These are phyloP conservation scores for Caerostris extrusa DNA, from an alignment of 1,140 invertebrate genomes.

Conservation along the genomic window DNA sequence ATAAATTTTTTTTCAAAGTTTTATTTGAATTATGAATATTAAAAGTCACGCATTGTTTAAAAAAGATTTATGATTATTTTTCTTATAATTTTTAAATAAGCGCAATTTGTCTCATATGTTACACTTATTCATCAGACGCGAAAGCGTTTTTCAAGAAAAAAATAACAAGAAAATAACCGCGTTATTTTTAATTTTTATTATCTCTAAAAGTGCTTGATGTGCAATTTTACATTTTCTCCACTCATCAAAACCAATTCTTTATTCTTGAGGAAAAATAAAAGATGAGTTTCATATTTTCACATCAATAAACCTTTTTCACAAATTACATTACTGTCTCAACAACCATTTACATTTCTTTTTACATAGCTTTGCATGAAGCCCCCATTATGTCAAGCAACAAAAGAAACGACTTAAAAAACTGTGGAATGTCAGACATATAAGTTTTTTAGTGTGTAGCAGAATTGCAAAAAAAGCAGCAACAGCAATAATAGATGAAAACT, in stretches of 20 bases:
- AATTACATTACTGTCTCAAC: conserved; percentile 3
- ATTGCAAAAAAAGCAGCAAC: not conserved
- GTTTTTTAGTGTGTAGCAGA: not conserved
- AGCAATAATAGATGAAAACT: not conserved
- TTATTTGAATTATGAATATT: too few relatives aligned
- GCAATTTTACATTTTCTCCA: too few relatives aligned
- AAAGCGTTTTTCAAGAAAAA: too few relatives aligned
- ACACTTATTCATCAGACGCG: too few relatives aligned
- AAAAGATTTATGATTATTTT: too few relatives aligned
- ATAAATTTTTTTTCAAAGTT: too few relatives aligned
- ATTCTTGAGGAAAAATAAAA: not conserved
- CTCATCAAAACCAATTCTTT: not conserved
- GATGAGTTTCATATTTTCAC: not conserved
- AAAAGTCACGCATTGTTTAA: too few relatives aligned
- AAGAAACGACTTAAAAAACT: not conserved
- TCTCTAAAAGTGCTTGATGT: too few relatives aligned
- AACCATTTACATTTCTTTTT: not conserved
- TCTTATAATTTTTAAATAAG: too few relatives aligned
- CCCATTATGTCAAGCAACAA: not conserved
- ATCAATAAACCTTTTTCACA: not conserved
- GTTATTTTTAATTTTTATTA: too few relatives aligned
- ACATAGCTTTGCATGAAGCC: not conserved
- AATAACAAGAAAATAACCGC: too few relatives aligned
- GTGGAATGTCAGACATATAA: conserved; percentile 13
- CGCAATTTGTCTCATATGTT: too few relatives aligned